Percentiles rank a stretch among this genome's conserved stretches.
phyloP scores from a whole-genome alignment of 2,113 vertebrate species.

The Pangasianodon gigas region DNA sequence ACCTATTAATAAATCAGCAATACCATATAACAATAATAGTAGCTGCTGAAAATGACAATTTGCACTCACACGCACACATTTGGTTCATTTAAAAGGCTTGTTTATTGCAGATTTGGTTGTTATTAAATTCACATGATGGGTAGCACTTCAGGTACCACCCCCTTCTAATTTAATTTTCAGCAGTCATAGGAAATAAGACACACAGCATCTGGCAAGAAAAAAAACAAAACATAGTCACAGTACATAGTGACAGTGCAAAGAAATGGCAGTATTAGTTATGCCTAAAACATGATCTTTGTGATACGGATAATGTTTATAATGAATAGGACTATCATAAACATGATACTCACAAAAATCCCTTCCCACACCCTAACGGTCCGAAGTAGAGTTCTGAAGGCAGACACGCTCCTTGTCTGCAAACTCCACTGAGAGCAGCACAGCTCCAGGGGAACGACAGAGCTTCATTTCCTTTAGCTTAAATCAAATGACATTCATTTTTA shows the following conservation, averaged over 20 bases:
- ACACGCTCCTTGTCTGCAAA: slow-evolving; percentile 71
- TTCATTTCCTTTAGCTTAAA: slow-evolving; percentile 67
- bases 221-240: slow-evolving; percentile 16
- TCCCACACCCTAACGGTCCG: slow-evolving; percentile 75
- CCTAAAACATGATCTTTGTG: neutral
- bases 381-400: slow-evolving; percentile 74
- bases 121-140: slow-evolving; percentile 19
- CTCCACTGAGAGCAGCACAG: slow-evolving; percentile 69
- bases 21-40: neutral
- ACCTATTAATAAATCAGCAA: neutral
- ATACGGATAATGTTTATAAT: neutral
- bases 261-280: neutral
- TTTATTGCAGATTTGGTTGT: slow-evolving; percentile 15
- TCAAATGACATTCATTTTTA: neutral
- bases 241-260: neutral
- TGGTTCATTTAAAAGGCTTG: neutral
- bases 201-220: slow-evolving; percentile 69
- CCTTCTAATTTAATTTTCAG: neutral
- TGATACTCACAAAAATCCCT: slow-evolving; percentile 71
- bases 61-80: neutral
- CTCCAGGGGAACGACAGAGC: slow-evolving; percentile 71
- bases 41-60: neutral
- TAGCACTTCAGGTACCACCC: neutral
- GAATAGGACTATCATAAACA: neutral
- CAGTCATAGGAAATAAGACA: slow-evolving; percentile 71